These are phyloP conservation scores for Syrmaticus mikado DNA, from an alignment of 2,113 vertebrate genomes.

Conservation along the genomic window DNA sequence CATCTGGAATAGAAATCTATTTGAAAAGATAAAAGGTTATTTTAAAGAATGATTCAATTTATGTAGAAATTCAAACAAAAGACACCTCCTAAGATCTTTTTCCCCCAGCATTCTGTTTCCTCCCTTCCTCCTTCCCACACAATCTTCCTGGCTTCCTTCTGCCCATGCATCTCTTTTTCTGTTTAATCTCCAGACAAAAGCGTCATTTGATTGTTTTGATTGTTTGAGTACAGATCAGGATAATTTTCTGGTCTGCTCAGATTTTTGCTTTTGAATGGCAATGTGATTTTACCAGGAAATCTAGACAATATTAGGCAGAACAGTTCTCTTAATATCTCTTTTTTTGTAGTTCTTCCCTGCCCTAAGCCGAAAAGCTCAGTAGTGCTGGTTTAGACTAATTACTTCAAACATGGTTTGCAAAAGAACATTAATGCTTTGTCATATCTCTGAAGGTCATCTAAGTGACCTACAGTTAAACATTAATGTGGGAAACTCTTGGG, in stretches of 20 bases:
- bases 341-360: not conserved
- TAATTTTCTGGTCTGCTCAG: not conserved
- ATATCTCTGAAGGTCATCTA: constrained; percentile 73
- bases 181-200: not conserved
- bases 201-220: not conserved
- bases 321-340: not conserved
- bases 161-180: not conserved
- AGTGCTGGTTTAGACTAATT: constrained; percentile 44
- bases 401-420: constrained; percentile 60
- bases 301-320: not conserved
- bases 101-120: not conserved
- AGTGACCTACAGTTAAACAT: constrained; percentile 28
- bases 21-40: not conserved
- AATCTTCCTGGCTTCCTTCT: not conserved
- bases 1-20: not conserved
- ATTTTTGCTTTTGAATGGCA: not conserved
- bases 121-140: not conserved
- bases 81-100: not conserved
- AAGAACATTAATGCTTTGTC: constrained; percentile 33
- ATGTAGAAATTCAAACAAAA: not conserved
- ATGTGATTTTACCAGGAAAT: not conserved
- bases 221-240: not conserved
- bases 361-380: not conserved
- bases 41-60: not conserved
- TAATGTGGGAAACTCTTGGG: not conserved